phyloP scores from a whole-genome alignment of 2,113 vertebrate genomes.

The Oncorhynchus kisutch region DNA sequence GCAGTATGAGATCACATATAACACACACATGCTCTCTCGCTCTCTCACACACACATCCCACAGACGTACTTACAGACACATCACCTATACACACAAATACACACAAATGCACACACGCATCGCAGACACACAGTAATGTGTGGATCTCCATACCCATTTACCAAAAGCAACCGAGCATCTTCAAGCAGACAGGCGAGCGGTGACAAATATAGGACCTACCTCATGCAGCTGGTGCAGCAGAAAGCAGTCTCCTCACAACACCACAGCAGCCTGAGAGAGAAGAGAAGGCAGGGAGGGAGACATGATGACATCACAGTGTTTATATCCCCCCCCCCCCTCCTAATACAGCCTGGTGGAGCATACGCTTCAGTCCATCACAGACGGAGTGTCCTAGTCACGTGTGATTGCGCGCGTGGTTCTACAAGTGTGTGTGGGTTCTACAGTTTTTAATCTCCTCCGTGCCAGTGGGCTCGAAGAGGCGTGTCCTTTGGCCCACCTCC shows the following conservation, averaged over 20 bases:
- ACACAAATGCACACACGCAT: background rate
- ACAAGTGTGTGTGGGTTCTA: background rate
- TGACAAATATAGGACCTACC: conserved; percentile 56
- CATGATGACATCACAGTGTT: conserved; percentile 65
- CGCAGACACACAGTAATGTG: background rate
- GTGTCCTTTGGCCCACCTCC: conserved; percentile 6
- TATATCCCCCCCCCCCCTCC: conserved; percentile 34
- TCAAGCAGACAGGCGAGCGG: background rate
- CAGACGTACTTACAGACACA: background rate
- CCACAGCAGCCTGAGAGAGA: conserved; percentile 34
- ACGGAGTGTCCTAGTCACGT: background rate
- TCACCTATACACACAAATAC: background rate
- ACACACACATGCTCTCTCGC: background rate
- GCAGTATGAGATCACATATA: background rate
- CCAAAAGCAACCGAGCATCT: background rate
- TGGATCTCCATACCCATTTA: background rate
- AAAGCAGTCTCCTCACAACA: conserved; percentile 44
- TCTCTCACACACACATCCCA: conserved; percentile 2
- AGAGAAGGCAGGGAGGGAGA: conserved; percentile 22
- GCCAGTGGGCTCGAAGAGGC: background rate
- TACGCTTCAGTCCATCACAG: background rate
- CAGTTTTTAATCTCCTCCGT: background rate
- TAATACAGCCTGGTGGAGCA: conserved; percentile 46
- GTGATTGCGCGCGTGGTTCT: background rate
- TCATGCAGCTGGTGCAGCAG: conserved; percentile 36